Evolutionary conservation across 2,888 invertebrate genomes (phyloP), one percentile per base, ranked within the genome.

Genomic region (Temnothorax rugatulus): DNA sequence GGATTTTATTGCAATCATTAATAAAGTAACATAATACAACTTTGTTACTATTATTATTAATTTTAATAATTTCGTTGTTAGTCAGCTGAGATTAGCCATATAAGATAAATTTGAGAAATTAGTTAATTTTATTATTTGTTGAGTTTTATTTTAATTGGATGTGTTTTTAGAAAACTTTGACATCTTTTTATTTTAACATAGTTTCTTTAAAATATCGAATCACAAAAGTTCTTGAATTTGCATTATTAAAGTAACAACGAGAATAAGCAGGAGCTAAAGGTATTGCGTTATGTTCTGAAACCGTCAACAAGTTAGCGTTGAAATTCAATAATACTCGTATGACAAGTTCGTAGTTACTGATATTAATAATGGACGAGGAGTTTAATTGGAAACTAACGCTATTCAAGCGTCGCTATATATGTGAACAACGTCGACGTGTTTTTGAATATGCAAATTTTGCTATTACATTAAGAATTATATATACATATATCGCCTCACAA

Each of bases 251-350:
- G 47, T 59, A 47, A 79, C 47, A 47, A 71, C 59, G 21, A 4
- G 38, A 25, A 59, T 21, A 18, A 54, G 25, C 34, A 25, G 41
- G 50, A 66, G n/a, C 18, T 71, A 79, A 34, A 79, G 73, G 79
- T 47, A 71, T 44, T 47, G 18, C 73, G 18, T 47, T 47, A 18
- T 21, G 57, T 79, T 79, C 71, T 21, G n/a, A 71, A 57, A 34
- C 79, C 59, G 71, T 71, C 79, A 71, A 44, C 71, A 79, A 79
- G 79, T 79, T 77, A 77, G 68, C 54, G 54, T 57, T 59, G 79
- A 71, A 79, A 79, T 79, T 79, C 79, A 79, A 79, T 79, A 71
- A 79, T 71, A 71, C 79, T 79, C 79, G 47, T 71, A 59, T 71
- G 57, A 57, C 79, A 71, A 71, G 79, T 71, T 79, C n/a, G 34